Evolutionary conservation across 30 jellyfish, hydroid and myxozoan genomes (phyloP).

Genomic region (Hydractinia echinata): DNA sequence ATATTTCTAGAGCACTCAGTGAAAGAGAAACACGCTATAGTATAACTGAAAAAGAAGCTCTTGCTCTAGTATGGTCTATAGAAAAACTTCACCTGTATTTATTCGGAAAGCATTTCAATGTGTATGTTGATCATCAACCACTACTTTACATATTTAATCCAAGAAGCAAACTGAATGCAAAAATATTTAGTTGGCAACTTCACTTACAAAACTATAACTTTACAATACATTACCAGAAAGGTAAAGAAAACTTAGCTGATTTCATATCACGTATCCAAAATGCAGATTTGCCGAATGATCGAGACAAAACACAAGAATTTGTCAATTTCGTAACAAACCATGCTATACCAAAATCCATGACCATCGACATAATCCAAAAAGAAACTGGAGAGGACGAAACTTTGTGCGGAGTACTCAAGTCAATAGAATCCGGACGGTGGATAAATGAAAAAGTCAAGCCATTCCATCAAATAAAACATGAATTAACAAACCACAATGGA

Average conservation of each 20-base stretch:
- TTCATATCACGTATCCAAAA: not conserved
- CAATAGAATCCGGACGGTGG: slow-evolving; percentile 2
- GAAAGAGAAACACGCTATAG: slow-evolving; percentile 19
- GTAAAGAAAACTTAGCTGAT: not conserved
- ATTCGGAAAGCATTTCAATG: slow-evolving; percentile 10
- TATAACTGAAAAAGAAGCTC: slow-evolving; percentile 33
- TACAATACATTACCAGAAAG: not conserved
- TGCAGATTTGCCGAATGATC: not conserved
- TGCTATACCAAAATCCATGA: slow-evolving; percentile 48
- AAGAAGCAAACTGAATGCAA: not conserved
- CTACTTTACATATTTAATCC: not conserved
- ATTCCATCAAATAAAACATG: slow-evolving; percentile 2
- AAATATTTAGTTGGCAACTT: not conserved
- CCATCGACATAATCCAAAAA: slow-evolving; percentile 30
- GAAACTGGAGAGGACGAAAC: slow-evolving; percentile 41
- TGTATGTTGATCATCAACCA: slow-evolving; percentile 8
- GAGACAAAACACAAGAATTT: slow-evolving; percentile 6
- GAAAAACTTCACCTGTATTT: slow-evolving; percentile 19
- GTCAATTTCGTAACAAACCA: slow-evolving; percentile 16
- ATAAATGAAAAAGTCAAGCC: too few relatives aligned
- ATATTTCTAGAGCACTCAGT: slow-evolving; percentile 12
- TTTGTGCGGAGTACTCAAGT: slow-evolving; percentile 31
- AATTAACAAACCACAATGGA: slow-evolving; percentile 10
- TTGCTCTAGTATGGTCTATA: slow-evolving; percentile 29
- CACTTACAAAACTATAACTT: not conserved